Conservation (phyloP, 2,888 invertebrate species). For the Cephus runcator region DNA sequence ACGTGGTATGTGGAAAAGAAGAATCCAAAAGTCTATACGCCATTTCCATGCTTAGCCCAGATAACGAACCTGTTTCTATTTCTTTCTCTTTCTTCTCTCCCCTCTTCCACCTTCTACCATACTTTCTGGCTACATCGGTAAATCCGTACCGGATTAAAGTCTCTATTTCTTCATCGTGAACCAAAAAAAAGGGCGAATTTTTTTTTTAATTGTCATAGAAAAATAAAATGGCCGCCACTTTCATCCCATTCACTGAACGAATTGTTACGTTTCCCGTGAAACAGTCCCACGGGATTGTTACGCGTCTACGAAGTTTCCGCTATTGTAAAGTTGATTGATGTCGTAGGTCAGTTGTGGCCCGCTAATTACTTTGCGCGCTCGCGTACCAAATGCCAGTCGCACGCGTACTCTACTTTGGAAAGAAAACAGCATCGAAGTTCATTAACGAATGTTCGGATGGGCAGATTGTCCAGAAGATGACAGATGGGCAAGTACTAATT, state of each 20-base stretch:
- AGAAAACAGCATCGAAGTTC: background rate
- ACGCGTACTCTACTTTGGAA: background rate
- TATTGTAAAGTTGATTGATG: background rate
- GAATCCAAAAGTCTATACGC: background rate
- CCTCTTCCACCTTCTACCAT: background rate
- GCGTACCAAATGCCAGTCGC: background rate
- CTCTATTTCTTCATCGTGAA: background rate
- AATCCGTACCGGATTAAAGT: background rate
- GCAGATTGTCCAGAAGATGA: no score
- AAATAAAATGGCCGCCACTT: background rate
- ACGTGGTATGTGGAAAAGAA: constrained; percentile 17
- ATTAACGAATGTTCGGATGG: background rate
- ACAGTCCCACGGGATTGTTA: background rate
- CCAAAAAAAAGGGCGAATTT: background rate
- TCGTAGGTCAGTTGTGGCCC: background rate
- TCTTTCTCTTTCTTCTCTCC: background rate
- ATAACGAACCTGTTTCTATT: background rate
- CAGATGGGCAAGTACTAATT: background rate
- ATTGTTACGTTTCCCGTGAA: background rate
- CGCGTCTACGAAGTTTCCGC: background rate
- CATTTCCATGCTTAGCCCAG: background rate
- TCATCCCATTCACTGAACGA: background rate
- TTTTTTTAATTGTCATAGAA: background rate
- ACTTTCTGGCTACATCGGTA: background rate
- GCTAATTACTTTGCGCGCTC: background rate